Conservation (phyloP, 2,888 invertebrate genomes). For the Sesamia inferens region DNA sequence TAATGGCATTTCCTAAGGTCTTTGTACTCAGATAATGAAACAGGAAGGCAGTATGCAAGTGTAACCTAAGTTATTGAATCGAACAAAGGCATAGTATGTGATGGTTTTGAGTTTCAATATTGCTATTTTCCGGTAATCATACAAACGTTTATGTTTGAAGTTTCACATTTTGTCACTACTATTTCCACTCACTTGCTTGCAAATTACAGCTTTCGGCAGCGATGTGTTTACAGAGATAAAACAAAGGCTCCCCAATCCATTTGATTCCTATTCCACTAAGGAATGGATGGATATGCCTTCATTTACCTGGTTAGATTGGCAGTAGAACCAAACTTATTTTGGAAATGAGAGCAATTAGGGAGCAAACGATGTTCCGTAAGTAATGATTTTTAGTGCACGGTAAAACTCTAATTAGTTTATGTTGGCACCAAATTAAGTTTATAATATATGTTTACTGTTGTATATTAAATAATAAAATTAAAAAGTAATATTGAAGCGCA, state of each 20-base stretch:
- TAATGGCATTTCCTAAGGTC: slow-evolving; percentile 5
- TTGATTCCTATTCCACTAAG: no score
- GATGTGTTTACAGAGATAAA: not conserved
- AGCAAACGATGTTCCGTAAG: not conserved
- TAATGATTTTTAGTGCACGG: not conserved
- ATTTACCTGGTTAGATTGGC: not conserved
- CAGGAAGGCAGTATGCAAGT: not conserved
- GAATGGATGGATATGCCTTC: not conserved
- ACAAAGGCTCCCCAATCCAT: not conserved
- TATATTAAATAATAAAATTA: no score
- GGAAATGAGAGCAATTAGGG: not conserved
- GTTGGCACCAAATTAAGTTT: no score
- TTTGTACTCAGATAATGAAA: slow-evolving; percentile 1
- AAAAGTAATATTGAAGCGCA: slow-evolving; percentile 5
- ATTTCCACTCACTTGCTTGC: not conserved
- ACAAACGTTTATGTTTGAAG: not conserved
- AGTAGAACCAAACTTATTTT: not conserved
- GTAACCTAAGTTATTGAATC: not conserved
- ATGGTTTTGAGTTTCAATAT: not conserved
- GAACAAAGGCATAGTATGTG: not conserved
- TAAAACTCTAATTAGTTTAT: no score
- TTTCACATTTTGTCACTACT: not conserved
- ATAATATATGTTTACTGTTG: no score
- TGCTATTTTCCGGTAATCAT: not conserved
- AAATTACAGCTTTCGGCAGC: not conserved